Evolutionary conservation across 2,888 invertebrate species (phyloP).

Genomic region (Nysson spinosus): DNA sequence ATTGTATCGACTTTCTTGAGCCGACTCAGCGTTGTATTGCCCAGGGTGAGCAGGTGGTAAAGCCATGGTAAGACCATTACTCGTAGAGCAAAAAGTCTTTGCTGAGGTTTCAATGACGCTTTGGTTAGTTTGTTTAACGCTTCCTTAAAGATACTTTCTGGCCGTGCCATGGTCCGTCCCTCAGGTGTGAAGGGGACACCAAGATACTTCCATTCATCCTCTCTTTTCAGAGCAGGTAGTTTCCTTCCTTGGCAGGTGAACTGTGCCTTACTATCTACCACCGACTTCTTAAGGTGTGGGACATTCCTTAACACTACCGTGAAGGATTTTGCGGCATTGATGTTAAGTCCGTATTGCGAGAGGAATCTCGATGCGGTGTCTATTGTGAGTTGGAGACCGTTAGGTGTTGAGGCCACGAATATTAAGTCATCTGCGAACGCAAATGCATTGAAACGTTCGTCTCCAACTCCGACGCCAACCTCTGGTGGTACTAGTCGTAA

Average conservation of each 20-base stretch:
- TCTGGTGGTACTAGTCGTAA: slow-evolving; percentile 8
- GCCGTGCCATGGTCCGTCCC: background rate
- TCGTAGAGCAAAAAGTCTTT: slow-evolving; percentile 33
- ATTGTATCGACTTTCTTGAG: slow-evolving; percentile 67
- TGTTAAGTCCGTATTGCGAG: slow-evolving; percentile 5
- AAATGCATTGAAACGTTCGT: background rate
- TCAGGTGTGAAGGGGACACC: slow-evolving; percentile 27
- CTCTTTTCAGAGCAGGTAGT: background rate
- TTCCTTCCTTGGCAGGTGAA: slow-evolving; percentile 4
- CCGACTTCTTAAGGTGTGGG: slow-evolving; percentile 32
- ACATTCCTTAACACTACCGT: slow-evolving; percentile 26
- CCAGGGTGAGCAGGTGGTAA: slow-evolving; percentile 70
- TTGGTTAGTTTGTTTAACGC: background rate
- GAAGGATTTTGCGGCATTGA: slow-evolving; percentile 29
- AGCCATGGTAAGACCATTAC: slow-evolving; percentile 41
- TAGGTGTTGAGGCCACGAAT: slow-evolving; percentile 18
- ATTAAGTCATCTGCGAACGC: slow-evolving; percentile 50
- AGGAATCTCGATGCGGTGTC: slow-evolving; percentile 6
- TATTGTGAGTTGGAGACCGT: slow-evolving; percentile 14
- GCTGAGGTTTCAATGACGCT: slow-evolving; percentile 35
- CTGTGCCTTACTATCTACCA: background rate
- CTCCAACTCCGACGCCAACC: slow-evolving; percentile 13
- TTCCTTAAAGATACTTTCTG: background rate
- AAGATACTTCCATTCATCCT: slow-evolving; percentile 30
- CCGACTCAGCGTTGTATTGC: slow-evolving; percentile 45